Conservation (phyloP, 2,797 vertebrate genomes). For the Enteromius viviparus region DNA sequence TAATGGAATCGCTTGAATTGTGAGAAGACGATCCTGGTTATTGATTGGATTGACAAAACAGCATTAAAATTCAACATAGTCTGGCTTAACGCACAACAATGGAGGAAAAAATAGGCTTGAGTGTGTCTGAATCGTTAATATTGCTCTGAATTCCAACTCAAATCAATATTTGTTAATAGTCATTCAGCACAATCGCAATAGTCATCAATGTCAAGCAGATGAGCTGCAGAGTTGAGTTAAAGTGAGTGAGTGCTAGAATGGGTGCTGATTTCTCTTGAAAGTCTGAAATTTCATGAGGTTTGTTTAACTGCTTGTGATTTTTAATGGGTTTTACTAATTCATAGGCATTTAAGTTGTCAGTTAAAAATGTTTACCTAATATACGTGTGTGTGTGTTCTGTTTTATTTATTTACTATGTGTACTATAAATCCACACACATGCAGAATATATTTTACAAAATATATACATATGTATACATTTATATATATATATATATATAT, state of each 20-base stretch:
- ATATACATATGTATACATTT: no score
- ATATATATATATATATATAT: no score
- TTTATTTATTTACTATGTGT: no score
- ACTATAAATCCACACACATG: no score
- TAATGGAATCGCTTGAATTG: slow-evolving; percentile 49
- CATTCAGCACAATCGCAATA: neutral
- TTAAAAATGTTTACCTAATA: neutral
- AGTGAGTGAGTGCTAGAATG: slow-evolving; percentile 31
- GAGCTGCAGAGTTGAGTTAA: slow-evolving; percentile 33
- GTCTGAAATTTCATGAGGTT: slow-evolving; percentile 9
- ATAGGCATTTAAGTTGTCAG: neutral
- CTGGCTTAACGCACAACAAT: slow-evolving; percentile 31
- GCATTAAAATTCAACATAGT: slow-evolving; percentile 49
- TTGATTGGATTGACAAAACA: slow-evolving; percentile 53
- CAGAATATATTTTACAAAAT: no score
- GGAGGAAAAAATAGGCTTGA: slow-evolving; percentile 12
- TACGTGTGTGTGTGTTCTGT: no score
- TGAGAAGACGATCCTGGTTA: slow-evolving; percentile 30
- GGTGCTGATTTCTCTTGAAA: neutral
- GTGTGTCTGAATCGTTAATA: slow-evolving; percentile 33
- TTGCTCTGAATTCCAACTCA: slow-evolving; percentile 19
- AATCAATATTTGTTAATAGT: slow-evolving; percentile 39
- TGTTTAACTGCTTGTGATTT: neutral
- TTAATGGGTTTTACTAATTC: neutral
- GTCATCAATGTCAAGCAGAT: slow-evolving; percentile 36